These are phyloP conservation scores for Harpalus rubripes DNA, from an alignment of 2,888 invertebrate species.

Conservation along the genomic window DNA sequence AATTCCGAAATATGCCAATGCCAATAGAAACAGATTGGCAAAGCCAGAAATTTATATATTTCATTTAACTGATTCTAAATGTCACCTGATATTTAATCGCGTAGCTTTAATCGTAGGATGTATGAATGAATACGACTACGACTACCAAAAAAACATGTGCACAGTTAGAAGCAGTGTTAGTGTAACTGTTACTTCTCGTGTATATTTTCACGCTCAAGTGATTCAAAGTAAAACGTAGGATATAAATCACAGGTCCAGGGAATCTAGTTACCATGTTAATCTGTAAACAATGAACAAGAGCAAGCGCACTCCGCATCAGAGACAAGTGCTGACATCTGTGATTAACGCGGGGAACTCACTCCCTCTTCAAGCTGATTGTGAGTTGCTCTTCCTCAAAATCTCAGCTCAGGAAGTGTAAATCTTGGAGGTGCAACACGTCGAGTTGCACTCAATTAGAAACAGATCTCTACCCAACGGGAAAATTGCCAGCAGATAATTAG, in stretches of 20 bases:
- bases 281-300: constrained; percentile 65
- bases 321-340: constrained; percentile 66
- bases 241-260: constrained; percentile 58
- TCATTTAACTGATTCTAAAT: too few species aligned
- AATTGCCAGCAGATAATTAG: constrained; percentile 4
- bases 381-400: constrained; percentile 43
- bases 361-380: background rate
- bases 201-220: constrained; percentile 66
- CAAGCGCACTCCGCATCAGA: constrained; percentile 55
- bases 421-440: constrained; percentile 23
- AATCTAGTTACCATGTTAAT: constrained; percentile 66
- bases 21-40: too few species aligned
- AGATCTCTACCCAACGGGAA: constrained; percentile 46
- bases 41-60: too few species aligned
- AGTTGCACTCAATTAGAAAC: constrained; percentile 62
- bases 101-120: background rate
- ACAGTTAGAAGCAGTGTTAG: constrained; percentile 55
- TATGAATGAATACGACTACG: background rate
- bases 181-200: constrained; percentile 58
- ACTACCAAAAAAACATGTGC: constrained; percentile 25
- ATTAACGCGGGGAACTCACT: constrained; percentile 54
- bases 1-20: too few species aligned
- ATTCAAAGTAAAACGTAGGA: constrained; percentile 61
- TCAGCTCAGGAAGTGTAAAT: constrained; percentile 58
- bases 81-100: background rate